Evolutionary conservation across 2,113 vertebrate genomes (phyloP), one percentile per base, ranked within the genome.

Genomic region (Reinhardtius hippoglossoides): DNA sequence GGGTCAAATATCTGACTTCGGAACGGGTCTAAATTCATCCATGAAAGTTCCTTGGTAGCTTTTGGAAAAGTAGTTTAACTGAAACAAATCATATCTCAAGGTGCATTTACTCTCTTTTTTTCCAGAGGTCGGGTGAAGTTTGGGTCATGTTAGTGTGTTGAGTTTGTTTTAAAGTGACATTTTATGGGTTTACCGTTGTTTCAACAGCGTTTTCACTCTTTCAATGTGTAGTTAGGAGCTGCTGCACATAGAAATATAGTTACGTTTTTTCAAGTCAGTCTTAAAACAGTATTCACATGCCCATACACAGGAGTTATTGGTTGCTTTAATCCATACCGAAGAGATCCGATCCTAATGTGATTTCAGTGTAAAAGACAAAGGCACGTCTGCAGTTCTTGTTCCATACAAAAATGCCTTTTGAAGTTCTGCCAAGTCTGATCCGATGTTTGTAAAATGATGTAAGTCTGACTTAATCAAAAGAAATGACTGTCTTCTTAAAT

Each of bases 341-440:
- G 27, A 42, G 13, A 76, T 56, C 60, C 3, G n/a, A 24, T 59
- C 15, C 21, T 57, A 35, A 61, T 70, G 59, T 20, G 64, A 44
- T 61, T 80, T 76, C 63, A 35, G 20, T 62, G 44, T 35, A 50
- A 50, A 12, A 50, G 48, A 50, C 7, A 61, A 9, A 42, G 37
- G 12, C 27, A 40, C n/a, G 24, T 67, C 24, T 60, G 50, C 24
- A 56, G 60, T 7, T 10, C 16, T 27, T 48, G 42, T 52, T 54
- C 12, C 27, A 7, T 15, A 35, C 44, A 55, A 44, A 74, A 78
- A 55, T 20, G 42, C 21, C 63, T 48, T 61, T 63, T 48, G 16
- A 75, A 20, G 31, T 31, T 7, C 6, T 31, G 50, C 42, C 48
- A 63, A 24, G 54, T 59, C 61, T 63, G 50, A 67, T 27, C 1